Evolutionary conservation across 2,888 invertebrate species (phyloP), one percentile per base, ranked within the genome.

Genomic region (Anodontia alba): DNA sequence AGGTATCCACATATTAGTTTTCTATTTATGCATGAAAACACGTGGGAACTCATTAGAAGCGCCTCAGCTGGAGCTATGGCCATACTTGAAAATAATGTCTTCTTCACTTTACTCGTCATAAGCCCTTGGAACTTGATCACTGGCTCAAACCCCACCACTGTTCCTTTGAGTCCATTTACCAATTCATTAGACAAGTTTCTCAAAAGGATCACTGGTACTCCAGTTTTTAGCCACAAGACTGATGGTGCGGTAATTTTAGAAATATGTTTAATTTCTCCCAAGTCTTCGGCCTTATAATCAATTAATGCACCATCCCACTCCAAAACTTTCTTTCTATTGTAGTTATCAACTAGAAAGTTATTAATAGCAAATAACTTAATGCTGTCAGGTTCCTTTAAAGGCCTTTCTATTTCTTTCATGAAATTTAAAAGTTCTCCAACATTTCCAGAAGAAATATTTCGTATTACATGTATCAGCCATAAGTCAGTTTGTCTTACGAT

Each of bases 401-500:
- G 72, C n/a, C 80, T 71, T 17, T 43, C 68, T 23, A 79, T 33
- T 3, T 66, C 7, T 33, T 75, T 62, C 8, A 79, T 57, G 38
- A 62, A 71, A 7, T 23, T 31, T 0, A 38, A 7, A 5, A 23
- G 51, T n/a, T 51, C 10, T 8, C 68, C 43, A 2, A 73, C 29
- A 23, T 68, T 23, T n/a, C 76, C 76, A 20, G 42, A 38, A 17
- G 76, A 75, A n/a, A 73, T 42, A 62, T 78, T 73, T 51, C 49
- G 7, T 29, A 78, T 76, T 10, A 67, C 70, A 54, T 76, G 62
- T 0, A 78, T 46, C 0, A 78, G 29, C 1, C 20, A n/a, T 17
- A 23, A 12, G 20, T 81, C 78, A 33, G n/a, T 75, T 43, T 81
- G 81, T 42, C 78, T 38, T 3, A 71, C 38, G 31, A 81, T 73